Percentiles rank a stretch among this genome's conserved stretches.
Conservation (phyloP, 2,888 invertebrate genomes). For the Heteromurus nitidus region DNA sequence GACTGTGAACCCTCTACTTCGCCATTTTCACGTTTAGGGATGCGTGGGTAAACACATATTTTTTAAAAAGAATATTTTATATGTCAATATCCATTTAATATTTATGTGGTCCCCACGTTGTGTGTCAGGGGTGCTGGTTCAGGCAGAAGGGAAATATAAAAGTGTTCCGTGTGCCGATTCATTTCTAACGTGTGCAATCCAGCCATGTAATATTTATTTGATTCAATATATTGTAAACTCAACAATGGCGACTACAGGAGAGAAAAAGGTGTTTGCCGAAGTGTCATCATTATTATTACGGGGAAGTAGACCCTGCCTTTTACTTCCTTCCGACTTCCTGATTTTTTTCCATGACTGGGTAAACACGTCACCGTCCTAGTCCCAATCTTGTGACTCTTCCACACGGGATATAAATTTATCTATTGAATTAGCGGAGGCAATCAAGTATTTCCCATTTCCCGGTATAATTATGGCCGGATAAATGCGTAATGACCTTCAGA, state of each 20-base stretch:
- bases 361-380: background rate
- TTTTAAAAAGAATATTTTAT: constrained; percentile 3
- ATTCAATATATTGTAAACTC: constrained; percentile 36
- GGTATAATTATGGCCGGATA: constrained; percentile 44
- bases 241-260: background rate
- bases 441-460: constrained; percentile 36
- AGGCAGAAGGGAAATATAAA: too few relatives aligned
- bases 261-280: constrained; percentile 49
- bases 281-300: constrained; percentile 51
- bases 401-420: background rate
- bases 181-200: constrained; percentile 37
- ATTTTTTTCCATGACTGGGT: background rate
- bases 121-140: too few relatives aligned
- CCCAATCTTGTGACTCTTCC: background rate
- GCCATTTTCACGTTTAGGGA: background rate
- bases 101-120: constrained; percentile 28
- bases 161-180: too few relatives aligned
- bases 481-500: constrained; percentile 56
- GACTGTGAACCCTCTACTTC: background rate
- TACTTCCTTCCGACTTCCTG: constrained; percentile 51
- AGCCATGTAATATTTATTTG: constrained; percentile 54
- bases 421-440: constrained; percentile 22
- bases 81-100: constrained; percentile 34
- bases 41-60: background rate
- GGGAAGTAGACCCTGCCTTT: constrained; percentile 51